Conservation (phyloP, 2,888 invertebrate genomes). For the Drosophila rubida region DNA sequence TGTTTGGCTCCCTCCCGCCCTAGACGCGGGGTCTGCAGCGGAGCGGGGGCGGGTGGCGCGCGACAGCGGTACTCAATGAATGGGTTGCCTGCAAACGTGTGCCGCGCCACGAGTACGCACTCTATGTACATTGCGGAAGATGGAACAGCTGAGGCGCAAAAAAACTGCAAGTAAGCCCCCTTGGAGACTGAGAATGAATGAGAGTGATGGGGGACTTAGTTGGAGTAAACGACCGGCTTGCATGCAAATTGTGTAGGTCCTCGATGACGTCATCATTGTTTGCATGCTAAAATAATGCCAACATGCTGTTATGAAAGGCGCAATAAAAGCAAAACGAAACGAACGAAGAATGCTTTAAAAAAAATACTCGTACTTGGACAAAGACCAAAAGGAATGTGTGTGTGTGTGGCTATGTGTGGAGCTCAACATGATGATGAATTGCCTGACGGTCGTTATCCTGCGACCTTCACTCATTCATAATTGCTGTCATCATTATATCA, state of each 20-base stretch:
- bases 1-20: constrained; percentile 14
- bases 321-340: constrained; percentile 27
- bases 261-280: constrained; percentile 66
- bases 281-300: constrained; percentile 46
- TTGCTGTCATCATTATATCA: constrained; percentile 78
- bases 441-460: constrained; percentile 62
- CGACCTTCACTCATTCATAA: constrained; percentile 77
- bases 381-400: constrained; percentile 10
- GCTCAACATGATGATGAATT: constrained; percentile 72
- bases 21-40: background rate
- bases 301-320: constrained; percentile 27
- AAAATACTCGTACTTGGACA: constrained; percentile 21
- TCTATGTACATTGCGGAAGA: background rate
- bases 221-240: constrained; percentile 60
- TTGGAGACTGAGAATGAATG: constrained; percentile 1
- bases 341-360: constrained; percentile 42
- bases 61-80: constrained; percentile 24
- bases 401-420: constrained; percentile 6
- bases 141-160: background rate
- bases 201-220: constrained; percentile 7
- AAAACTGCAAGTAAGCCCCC: constrained; percentile 65
- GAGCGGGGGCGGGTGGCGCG: background rate
- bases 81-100: constrained; percentile 39
- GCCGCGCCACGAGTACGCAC: constrained; percentile 17
- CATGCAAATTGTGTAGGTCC: constrained; percentile 61